Evolutionary conservation across 2,888 invertebrate species (phyloP).

Genomic region (Plebejus anna): DNA sequence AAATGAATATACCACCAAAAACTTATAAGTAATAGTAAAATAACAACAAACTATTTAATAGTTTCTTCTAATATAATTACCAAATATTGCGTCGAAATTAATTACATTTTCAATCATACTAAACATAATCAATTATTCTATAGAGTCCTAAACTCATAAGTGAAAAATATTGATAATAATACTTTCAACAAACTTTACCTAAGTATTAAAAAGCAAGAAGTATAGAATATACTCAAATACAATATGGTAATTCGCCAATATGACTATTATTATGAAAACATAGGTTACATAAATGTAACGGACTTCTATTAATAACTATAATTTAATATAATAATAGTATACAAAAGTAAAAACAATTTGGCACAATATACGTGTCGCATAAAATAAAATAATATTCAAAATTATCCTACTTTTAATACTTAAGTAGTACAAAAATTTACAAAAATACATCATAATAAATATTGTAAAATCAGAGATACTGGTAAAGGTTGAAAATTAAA

Average conservation of each 20-base stretch:
- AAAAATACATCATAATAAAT: conserved; percentile 23
- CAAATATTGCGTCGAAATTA: conserved; percentile 32
- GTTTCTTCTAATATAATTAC: conserved; percentile 32
- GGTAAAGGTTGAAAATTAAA: neutral
- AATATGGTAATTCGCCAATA: neutral
- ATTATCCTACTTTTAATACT: conserved; percentile 6
- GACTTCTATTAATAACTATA: neutral
- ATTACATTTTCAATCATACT: conserved; percentile 22
- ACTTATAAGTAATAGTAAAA: conserved; percentile 41
- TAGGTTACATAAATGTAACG: neutral
- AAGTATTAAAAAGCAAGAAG: neutral
- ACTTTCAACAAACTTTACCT: neutral
- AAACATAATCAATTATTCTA: conserved; percentile 27
- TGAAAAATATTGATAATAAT: neutral
- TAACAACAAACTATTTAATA: conserved; percentile 36
- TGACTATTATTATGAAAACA: conserved; percentile 6
- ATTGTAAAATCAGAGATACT: neutral
- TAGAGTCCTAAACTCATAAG: neutral
- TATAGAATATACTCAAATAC: neutral
- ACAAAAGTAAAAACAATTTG: conserved; percentile 23
- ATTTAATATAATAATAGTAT: conserved; percentile 1
- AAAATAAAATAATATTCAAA: conserved; percentile 23
- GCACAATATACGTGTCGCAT: conserved; percentile 14
- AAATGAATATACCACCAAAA: conserved; percentile 49
- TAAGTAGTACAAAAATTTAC: conserved; percentile 17